These are phyloP conservation scores for Clivina fossor DNA, from an alignment of 2,888 invertebrate genomes.

Conservation along the genomic window DNA sequence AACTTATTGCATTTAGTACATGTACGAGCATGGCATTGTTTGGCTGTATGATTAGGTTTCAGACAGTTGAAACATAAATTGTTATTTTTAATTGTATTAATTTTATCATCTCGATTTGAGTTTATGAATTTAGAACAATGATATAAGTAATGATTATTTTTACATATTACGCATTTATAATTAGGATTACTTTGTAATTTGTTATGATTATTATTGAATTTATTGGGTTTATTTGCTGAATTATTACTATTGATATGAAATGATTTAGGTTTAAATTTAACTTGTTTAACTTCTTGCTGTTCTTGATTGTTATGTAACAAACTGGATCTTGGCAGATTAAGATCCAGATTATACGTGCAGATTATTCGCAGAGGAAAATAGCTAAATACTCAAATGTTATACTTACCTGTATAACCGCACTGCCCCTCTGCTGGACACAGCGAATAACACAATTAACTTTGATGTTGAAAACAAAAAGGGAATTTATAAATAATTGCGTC, in stretches of 20 bases:
- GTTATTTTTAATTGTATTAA: background rate
- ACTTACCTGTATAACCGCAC: too few relatives aligned
- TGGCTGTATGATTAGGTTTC: background rate
- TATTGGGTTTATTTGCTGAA: background rate
- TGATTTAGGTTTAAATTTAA: background rate
- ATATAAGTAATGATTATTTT: conserved; percentile 8
- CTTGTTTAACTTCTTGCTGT: background rate
- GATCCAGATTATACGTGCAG: too few relatives aligned
- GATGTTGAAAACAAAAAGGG: too few relatives aligned
- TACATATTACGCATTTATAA: background rate
- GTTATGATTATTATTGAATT: background rate
- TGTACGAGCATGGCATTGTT: background rate
- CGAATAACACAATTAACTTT: too few relatives aligned
- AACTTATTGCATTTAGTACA: background rate
- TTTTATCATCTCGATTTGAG: background rate
- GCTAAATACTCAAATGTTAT: too few relatives aligned
- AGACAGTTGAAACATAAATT: background rate
- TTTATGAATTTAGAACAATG: background rate
- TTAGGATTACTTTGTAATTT: too few relatives aligned
- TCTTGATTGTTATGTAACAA: too few relatives aligned
- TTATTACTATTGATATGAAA: background rate
- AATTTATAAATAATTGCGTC: too few relatives aligned
- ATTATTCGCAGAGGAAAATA: too few relatives aligned
- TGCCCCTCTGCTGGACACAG: too few relatives aligned
- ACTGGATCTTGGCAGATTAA: too few relatives aligned